These are phyloP conservation scores for Barnardius zonarius DNA, from an alignment of 2,113 vertebrate species.

Conservation along the genomic window DNA sequence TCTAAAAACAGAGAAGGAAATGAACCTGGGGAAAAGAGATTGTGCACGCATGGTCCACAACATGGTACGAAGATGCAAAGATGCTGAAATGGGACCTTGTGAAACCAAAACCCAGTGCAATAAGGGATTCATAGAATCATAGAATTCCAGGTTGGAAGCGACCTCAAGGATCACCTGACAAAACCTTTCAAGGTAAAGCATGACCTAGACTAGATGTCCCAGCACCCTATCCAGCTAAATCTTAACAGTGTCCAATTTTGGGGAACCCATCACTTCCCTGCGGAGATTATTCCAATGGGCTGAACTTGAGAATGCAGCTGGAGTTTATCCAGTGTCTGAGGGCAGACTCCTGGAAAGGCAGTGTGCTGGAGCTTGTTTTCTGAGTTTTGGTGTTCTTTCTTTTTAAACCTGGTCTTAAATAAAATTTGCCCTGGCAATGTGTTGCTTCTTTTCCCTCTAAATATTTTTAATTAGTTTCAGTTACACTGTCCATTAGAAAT, in stretches of 20 bases:
- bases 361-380: background rate
- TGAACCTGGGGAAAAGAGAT: background rate
- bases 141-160: too few relatives aligned
- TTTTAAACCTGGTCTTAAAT: background rate
- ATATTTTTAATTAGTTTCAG: rapidly evolving
- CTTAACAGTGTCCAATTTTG: too few relatives aligned
- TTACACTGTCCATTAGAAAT: background rate
- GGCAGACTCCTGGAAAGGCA: background rate
- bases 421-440: background rate
- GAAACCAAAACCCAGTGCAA: background rate
- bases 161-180: too few relatives aligned
- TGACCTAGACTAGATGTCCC: too few relatives aligned
- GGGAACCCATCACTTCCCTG: too few relatives aligned
- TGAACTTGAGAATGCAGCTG: background rate
- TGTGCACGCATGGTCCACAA: background rate
- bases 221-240: too few relatives aligned
- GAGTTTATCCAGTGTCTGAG: background rate
- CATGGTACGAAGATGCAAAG: rapidly evolving
- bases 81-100: background rate
- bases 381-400: background rate
- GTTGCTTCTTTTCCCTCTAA: rapidly evolving
- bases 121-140: background rate
- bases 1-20: background rate
- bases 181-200: too few relatives aligned
- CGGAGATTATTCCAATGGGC: background rate